A percentile compares a stretch with the other conserved stretches of the same genome.
Evolutionary conservation across 53 echinoderm and acorn worm species (phyloP).

Genomic region (Actinopyga echinites): DNA sequence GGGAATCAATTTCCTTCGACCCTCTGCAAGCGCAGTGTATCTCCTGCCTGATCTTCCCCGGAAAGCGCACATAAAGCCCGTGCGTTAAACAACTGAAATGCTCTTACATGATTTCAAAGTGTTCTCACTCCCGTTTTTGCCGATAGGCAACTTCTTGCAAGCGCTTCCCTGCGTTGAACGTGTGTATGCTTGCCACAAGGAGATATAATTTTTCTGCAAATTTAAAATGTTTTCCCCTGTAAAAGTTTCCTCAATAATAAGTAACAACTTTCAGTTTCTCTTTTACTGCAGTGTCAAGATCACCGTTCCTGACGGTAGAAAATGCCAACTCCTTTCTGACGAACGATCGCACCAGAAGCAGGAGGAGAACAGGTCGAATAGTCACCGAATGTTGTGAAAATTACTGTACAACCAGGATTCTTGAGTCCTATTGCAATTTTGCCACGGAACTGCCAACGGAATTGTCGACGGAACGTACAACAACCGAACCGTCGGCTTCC

Average conservation of each 20-base stretch:
- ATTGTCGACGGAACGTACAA: slow-evolving; percentile 12
- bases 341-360: not conserved
- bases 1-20: too few species aligned
- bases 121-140: too few species aligned
- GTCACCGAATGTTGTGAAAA: slow-evolving; percentile 61
- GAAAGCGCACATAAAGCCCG: too few species aligned
- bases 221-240: too few species aligned
- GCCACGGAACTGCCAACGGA: not conserved
- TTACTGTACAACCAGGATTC: slow-evolving; percentile 19
- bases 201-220: too few species aligned
- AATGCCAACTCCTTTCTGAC: slow-evolving; percentile 56
- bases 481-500: slow-evolving; percentile 31
- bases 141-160: too few species aligned
- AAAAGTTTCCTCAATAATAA: not conserved
- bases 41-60: too few species aligned
- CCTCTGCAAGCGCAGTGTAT: too few species aligned
- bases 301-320: slow-evolving; percentile 39
- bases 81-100: too few species aligned
- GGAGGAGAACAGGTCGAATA: slow-evolving; percentile 33
- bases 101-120: too few species aligned
- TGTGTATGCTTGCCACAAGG: too few species aligned
- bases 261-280: not conserved
- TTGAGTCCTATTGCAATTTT: slow-evolving; percentile 59
- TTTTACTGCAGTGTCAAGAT: not conserved
- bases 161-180: too few species aligned